Evolutionary conservation across 2,113 vertebrate species (phyloP).

Genomic region (Hippolais icterina): DNA sequence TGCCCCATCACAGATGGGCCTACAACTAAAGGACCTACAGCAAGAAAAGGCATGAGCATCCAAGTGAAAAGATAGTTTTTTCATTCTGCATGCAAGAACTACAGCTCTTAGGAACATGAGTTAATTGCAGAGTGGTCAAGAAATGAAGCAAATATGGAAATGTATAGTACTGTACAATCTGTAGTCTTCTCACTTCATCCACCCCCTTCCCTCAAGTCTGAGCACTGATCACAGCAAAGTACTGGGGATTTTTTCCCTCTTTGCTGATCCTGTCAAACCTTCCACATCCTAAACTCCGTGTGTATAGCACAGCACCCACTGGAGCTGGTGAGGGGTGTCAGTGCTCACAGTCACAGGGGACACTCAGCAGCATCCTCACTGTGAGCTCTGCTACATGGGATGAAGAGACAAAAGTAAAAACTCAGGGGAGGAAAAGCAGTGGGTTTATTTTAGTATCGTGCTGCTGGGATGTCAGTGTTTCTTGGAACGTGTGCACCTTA

Average conservation of each 20-base stretch:
- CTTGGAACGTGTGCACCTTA: neutral
- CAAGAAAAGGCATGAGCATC: neutral
- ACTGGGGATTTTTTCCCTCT: fast-evolving
- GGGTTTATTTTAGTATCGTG: neutral
- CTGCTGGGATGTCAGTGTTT: neutral
- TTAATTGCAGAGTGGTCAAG: neutral
- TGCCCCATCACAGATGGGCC: neutral
- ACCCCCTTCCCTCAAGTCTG: neutral
- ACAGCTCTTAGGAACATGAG: neutral
- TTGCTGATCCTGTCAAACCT: neutral
- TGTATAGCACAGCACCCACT: neutral
- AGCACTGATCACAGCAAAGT: conserved; percentile 21
- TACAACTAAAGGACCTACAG: neutral
- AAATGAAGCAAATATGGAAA: conserved; percentile 6
- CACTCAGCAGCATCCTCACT: neutral
- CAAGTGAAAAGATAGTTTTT: neutral
- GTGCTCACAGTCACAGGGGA: neutral
- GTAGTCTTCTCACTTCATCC: neutral
- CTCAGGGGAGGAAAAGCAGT: neutral
- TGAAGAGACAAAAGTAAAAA: neutral
- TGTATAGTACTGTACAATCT: neutral
- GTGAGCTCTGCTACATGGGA: neutral
- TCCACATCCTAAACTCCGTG: neutral
- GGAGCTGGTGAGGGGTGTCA: neutral
- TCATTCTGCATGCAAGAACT: neutral